These are phyloP conservation scores for Ditylenchus weischeri DNA, from an alignment of 2,888 invertebrate species.

Conservation along the genomic window DNA sequence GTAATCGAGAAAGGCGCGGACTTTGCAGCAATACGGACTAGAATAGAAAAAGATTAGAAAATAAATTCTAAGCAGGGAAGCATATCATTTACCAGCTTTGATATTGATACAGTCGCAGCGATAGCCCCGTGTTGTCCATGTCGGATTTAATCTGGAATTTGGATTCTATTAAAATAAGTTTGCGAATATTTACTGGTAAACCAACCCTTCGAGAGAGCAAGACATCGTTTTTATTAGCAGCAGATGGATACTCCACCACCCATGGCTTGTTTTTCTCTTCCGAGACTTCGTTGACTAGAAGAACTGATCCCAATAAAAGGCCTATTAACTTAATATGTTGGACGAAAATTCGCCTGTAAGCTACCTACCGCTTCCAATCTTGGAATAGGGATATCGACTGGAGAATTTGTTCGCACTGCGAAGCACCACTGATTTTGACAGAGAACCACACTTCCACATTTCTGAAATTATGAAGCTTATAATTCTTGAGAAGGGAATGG, in stretches of 20 bases:
- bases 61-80: too few species aligned
- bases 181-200: constrained; percentile 2
- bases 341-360: too few species aligned
- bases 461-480: too few species aligned
- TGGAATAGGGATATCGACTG: too few species aligned
- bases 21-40: constrained; percentile 62
- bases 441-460: constrained; percentile 3
- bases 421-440: too few species aligned
- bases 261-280: constrained; percentile 10
- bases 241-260: constrained; percentile 8
- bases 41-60: background rate
- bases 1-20: constrained; percentile 81
- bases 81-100: constrained; percentile 69
- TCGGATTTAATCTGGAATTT: constrained; percentile 45
- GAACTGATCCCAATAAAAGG: constrained; percentile 10
- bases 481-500: too few species aligned
- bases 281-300: constrained; percentile 7
- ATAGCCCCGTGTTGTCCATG: constrained; percentile 62
- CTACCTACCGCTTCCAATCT: too few species aligned
- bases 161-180: background rate
- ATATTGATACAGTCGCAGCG: constrained; percentile 87
- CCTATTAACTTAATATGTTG: background rate
- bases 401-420: too few species aligned
- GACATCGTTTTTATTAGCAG: constrained; percentile 12
- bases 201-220: constrained; percentile 31